phyloP scores from a whole-genome alignment of 2,797 vertebrate species.

The Danio aesculapii region DNA sequence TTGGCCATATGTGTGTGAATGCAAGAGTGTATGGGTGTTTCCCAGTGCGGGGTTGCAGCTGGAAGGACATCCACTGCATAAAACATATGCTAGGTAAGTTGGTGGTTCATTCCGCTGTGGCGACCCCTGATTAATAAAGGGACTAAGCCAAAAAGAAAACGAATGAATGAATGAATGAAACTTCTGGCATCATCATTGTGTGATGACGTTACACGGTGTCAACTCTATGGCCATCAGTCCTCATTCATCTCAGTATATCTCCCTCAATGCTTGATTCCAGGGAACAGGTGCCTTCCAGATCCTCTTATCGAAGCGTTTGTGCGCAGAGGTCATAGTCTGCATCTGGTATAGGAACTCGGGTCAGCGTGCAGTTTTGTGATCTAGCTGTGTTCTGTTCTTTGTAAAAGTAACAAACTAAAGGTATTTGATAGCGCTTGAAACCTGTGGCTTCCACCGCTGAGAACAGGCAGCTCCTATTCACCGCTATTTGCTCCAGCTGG shows the following conservation, averaged over 20 bases:
- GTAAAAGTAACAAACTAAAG: constrained; percentile 26
- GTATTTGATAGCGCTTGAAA: constrained; percentile 34
- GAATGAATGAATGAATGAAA: too few relatives aligned
- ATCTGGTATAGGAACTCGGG: constrained; percentile 9
- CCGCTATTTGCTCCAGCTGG: constrained; percentile 57
- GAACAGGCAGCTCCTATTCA: constrained; percentile 52
- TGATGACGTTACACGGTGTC: constrained; percentile 12
- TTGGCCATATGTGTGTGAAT: too few relatives aligned
- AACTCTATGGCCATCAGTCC: constrained; percentile 17
- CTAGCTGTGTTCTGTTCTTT: constrained; percentile 17
- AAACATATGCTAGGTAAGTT: too few relatives aligned
- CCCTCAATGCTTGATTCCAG: constrained; percentile 63
- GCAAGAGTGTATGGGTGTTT: too few relatives aligned
- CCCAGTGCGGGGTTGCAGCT: too few relatives aligned
- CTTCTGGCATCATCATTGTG: too few relatives aligned
- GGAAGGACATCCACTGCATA: too few relatives aligned
- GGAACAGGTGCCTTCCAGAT: constrained; percentile 42
- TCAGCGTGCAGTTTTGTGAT: background rate
- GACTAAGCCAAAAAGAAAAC: too few relatives aligned
- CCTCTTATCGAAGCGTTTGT: constrained; percentile 32
- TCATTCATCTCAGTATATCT: constrained; percentile 61
- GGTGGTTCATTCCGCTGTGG: too few relatives aligned
- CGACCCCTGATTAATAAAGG: too few relatives aligned
- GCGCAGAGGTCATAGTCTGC: background rate
- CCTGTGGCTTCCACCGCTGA: constrained; percentile 43